phyloP scores from a whole-genome alignment of 2,888 invertebrate species.

The Agrotis clavis region DNA sequence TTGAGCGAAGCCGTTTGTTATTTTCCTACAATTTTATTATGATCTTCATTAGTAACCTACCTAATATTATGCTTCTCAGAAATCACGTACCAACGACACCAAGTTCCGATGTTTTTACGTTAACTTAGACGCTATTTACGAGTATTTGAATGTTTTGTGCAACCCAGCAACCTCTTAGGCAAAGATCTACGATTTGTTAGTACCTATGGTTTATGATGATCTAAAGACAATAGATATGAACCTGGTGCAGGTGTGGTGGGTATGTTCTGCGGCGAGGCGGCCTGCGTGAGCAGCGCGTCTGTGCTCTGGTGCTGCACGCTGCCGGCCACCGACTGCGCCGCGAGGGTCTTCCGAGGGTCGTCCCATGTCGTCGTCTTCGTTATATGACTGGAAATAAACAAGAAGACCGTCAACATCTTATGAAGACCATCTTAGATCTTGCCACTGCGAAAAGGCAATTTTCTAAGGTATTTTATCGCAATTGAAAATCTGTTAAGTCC shows the following conservation, averaged over 20 bases:
- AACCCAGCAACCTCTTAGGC: neutral
- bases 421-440: too few relatives aligned
- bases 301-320: conserved; percentile 90
- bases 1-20: conserved; percentile 10
- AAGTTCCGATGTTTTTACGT: neutral
- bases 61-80: neutral
- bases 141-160: neutral
- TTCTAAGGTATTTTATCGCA: too few relatives aligned
- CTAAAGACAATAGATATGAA: conserved; percentile 64
- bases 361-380: conserved; percentile 98
- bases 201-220: conserved; percentile 14
- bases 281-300: conserved; percentile 86
- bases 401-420: conserved; percentile 26
- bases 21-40: conserved; percentile 37
- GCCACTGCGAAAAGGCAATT: too few relatives aligned
- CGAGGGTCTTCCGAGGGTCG: conserved; percentile 96
- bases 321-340: conserved; percentile 91
- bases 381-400: conserved; percentile 93
- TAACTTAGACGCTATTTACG: neutral
- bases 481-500: too few relatives aligned
- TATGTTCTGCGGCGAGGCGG: conserved; percentile 83
- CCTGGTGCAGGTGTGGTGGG: conserved; percentile 80
- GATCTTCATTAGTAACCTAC: conserved; percentile 1
- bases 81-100: neutral
- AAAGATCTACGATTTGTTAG: conserved; percentile 24